Conservation (phyloP, 2,888 invertebrate genomes). For the Apotomis betuletana region DNA sequence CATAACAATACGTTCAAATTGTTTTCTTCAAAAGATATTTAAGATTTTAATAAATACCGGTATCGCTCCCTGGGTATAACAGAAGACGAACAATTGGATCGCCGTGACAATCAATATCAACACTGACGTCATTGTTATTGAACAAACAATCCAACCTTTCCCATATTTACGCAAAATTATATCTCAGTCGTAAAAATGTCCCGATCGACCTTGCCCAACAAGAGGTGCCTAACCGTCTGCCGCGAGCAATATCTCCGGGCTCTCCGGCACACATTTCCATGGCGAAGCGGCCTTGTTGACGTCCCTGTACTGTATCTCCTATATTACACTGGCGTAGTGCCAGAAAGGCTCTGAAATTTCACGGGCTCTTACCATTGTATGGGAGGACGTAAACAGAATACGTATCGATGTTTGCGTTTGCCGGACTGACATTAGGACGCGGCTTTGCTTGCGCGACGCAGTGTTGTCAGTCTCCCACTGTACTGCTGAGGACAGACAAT, state of each 20-base stretch:
- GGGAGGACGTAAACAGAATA: conserved; percentile 12
- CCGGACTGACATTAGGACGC: no score
- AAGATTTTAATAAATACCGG: no score
- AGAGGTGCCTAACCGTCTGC: conserved; percentile 22
- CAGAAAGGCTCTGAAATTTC: conserved; percentile 35
- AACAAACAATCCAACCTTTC: background rate
- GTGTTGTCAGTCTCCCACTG: no score
- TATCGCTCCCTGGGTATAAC: no score
- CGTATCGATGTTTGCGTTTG: conserved; percentile 1
- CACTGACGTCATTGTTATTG: background rate
- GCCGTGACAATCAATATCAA: no score
- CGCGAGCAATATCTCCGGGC: conserved; percentile 30
- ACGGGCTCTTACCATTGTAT: conserved; percentile 31
- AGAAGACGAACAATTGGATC: no score
- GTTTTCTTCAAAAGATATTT: no score
- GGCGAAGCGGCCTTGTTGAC: conserved; percentile 37
- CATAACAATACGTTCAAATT: no score
- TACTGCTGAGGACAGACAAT: no score
- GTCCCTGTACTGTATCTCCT: conserved; percentile 21
- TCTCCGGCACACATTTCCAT: conserved; percentile 25
- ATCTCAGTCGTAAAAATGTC: conserved; percentile 1
- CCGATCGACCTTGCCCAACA: conserved; percentile 10
- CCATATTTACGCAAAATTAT: background rate
- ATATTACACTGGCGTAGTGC: conserved; percentile 38
- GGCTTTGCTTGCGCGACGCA: no score